Conservation (phyloP, 1,140 invertebrate genomes). For the Drosophila elegans region DNA sequence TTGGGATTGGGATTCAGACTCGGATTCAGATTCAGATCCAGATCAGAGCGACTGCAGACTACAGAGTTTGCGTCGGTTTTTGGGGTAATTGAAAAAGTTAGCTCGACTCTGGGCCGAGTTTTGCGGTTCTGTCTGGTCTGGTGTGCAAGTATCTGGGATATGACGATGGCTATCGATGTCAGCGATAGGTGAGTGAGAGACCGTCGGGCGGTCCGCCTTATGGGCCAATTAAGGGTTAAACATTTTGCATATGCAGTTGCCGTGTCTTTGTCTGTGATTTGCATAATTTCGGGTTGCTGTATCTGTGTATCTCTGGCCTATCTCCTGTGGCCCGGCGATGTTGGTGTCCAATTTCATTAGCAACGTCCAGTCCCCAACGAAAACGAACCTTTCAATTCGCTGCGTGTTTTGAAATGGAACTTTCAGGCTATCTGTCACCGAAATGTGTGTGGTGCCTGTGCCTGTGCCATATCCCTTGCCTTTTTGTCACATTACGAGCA, state of each 20-base stretch:
- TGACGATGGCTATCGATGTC: constrained; percentile 77
- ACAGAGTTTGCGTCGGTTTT: constrained; percentile 18
- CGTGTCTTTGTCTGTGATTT: constrained; percentile 57
- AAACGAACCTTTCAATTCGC: constrained; percentile 30
- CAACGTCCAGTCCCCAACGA: constrained; percentile 52
- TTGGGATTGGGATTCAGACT: constrained; percentile 7
- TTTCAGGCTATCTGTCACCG: constrained; percentile 79
- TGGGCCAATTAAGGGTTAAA: constrained; percentile 83
- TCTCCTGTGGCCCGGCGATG: constrained; percentile 34
- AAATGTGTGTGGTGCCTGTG: constrained; percentile 73
- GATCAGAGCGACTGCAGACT: constrained; percentile 34
- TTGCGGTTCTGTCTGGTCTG: constrained; percentile 31
- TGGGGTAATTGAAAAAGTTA: constrained; percentile 78
- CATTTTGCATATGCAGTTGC: constrained; percentile 73
- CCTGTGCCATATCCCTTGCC: constrained; percentile 18
- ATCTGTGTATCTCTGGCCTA: constrained; percentile 7
- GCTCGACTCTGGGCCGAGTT: constrained; percentile 8
- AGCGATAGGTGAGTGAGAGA: constrained; percentile 65
- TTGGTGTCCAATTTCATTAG: constrained; percentile 84
- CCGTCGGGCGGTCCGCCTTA: constrained; percentile 48
- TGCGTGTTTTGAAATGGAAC: constrained; percentile 66
- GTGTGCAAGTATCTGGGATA: constrained; percentile 30
- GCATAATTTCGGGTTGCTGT: constrained; percentile 73
- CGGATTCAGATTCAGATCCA: constrained; percentile 23
- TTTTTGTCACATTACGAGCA: constrained; percentile 78